A percentile compares a stretch with the other conserved stretches of the same genome.
Conservation (phyloP, 2,888 invertebrate species). For the Idaea dimidiata region DNA sequence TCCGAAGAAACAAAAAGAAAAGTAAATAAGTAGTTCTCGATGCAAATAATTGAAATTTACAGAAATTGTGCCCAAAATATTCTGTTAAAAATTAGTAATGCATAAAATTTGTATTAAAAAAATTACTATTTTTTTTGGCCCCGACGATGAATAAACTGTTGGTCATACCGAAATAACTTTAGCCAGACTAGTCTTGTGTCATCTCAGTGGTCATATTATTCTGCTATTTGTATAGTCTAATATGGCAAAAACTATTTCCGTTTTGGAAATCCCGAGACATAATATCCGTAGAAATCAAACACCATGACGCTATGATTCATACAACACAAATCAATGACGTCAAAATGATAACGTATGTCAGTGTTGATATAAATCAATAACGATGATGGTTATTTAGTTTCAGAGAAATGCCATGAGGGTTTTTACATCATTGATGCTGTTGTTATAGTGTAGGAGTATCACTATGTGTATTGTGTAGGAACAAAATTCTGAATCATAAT, state of each 20-base stretch:
- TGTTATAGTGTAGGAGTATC: neutral
- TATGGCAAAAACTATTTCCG: neutral
- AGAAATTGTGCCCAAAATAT: no score
- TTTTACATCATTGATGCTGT: neutral
- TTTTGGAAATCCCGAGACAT: neutral
- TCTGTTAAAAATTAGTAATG: no score
- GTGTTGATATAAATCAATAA: neutral
- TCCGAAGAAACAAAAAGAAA: no score
- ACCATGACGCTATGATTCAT: neutral
- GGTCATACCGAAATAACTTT: neutral
- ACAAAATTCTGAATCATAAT: neutral
- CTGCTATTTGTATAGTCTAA: neutral
- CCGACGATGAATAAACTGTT: no score
- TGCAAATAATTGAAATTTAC: no score
- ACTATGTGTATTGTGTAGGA: neutral
- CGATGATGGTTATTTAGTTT: neutral
- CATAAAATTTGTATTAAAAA: no score
- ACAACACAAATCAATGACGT: neutral
- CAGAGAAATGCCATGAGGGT: neutral
- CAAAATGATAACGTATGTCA: neutral
- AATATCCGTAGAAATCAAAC: constrained; percentile 1
- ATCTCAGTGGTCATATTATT: neutral
- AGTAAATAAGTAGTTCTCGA: no score
- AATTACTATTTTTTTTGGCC: no score
- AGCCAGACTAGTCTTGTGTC: neutral